Evolutionary conservation across 2,888 invertebrate genomes (phyloP).

Genomic region (Lasioglossum lativentre): DNA sequence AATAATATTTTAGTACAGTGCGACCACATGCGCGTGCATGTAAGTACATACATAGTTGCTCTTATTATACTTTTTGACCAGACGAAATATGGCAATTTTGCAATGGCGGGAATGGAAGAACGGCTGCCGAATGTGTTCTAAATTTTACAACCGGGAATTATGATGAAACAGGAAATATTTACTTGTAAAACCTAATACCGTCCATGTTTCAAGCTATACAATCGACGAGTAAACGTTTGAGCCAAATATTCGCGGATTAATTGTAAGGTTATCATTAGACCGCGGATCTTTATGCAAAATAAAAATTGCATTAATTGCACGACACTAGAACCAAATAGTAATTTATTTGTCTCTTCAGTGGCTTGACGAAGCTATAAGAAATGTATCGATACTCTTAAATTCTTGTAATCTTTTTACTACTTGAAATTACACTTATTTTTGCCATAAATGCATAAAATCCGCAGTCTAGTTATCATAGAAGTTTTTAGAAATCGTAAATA

Average conservation of each 20-base stretch:
- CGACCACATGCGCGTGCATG: neutral
- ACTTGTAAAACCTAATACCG: neutral
- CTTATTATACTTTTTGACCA: neutral
- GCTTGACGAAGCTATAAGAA: too few species aligned
- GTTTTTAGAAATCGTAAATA: neutral
- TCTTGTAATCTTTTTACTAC: too few species aligned
- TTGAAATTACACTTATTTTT: too few species aligned
- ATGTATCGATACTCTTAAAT: too few species aligned
- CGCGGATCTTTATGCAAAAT: too few species aligned
- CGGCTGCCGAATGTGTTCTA: constrained; percentile 62
- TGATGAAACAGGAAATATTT: neutral
- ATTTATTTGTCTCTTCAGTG: too few species aligned
- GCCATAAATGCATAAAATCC: too few species aligned
- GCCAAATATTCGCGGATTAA: constrained; percentile 37
- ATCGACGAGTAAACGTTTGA: constrained; percentile 6
- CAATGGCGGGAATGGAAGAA: neutral
- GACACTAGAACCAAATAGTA: too few species aligned
- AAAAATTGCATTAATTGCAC: too few species aligned
- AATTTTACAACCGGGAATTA: constrained; percentile 45
- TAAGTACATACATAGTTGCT: neutral
- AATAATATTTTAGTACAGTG: constrained; percentile 9
- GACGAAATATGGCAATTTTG: neutral
- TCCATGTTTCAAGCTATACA: neutral
- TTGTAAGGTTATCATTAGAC: constrained; percentile 19
- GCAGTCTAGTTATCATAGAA: neutral